Percentiles rank a stretch among this genome's conserved stretches.
These are phyloP conservation scores for Pardalotus punctatus DNA, from an alignment of 2,113 vertebrate species.

Conservation along the genomic window DNA sequence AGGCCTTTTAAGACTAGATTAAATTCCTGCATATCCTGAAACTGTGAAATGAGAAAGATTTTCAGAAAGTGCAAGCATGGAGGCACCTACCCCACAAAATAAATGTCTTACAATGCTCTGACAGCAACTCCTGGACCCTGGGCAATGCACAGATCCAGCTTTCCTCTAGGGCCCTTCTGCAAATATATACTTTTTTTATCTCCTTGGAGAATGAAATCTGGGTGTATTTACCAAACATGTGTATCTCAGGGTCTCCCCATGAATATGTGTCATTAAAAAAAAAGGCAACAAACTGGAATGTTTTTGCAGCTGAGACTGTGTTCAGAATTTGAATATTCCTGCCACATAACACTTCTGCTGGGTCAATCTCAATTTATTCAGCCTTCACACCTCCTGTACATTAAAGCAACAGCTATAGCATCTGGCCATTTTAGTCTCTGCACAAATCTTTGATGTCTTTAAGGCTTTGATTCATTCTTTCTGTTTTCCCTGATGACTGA, in stretches of 20 bases:
- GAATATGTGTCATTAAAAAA: neutral
- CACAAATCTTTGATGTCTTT: neutral
- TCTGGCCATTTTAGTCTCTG: neutral
- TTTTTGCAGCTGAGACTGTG: neutral
- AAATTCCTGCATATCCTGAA: neutral
- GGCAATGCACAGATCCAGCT: neutral
- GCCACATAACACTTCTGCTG: neutral
- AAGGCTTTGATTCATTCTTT: neutral
- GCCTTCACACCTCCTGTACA: neutral
- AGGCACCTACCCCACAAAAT: neutral
- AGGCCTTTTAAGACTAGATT: neutral
- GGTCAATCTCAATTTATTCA: neutral
- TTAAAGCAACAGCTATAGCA: neutral
- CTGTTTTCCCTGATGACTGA: neutral
- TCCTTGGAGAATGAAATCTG: neutral
- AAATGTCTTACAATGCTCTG: neutral
- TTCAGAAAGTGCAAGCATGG: neutral
- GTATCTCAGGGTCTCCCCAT: neutral
- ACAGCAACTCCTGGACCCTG: neutral
- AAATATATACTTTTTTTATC: neutral
- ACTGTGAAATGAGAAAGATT: neutral
- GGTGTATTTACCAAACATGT: neutral
- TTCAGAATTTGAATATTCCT: neutral
- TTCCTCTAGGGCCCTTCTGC: neutral
- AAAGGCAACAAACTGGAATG: neutral